Base-by-base conservation (phyloP, 2,888 invertebrate species). In the Cephus runcator region DNA sequence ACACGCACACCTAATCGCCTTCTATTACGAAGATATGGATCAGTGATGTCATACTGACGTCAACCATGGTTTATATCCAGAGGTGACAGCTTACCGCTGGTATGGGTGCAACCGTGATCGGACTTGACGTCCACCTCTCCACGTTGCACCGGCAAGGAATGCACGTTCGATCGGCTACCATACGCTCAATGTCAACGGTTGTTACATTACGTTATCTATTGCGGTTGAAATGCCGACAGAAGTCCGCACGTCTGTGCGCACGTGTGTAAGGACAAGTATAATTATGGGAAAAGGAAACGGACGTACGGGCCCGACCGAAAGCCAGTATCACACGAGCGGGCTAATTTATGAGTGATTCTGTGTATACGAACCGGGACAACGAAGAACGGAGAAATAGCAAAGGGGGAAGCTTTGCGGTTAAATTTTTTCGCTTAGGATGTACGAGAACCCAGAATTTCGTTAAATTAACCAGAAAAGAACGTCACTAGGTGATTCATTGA, bases 21-120 rank as follows among this genome's bases (percentile, higher is more conserved):
- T 84, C 82, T 85, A 83, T 86, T 84, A 85, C 83, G 80, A 82
- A 86, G 90, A 90, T 90, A 90, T 88, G 87, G 90, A 90, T 90
- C 90, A 90, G 88, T 90, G 90, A 90, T 90, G 90, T 90, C 90
- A 91, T 89, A 84, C 89, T 91, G 90, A 90, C 89, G 90, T 91
- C 89, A 90, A 81, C 76, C 83, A 81, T 87, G 88, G 87, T 88
- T 90, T 90, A 90, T 89, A 88, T 89, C 89, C 84, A 88, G 89
- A 86, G 88, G 88, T 90, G 90, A 90, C 89, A 88, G 85, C 83
- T 85, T 84, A 85, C 84, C 85, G 86, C 87, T 85, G 87, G 88
- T 87, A 86, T 87, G 84, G 85, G 80, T 84, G 80, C 75, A 75
- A 75, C 83, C 84, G 84, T 85, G 88, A 88, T 89, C 86, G 85